These are phyloP conservation scores for Dreissena polymorpha DNA, from an alignment of 1,140 invertebrate genomes.

Conservation along the genomic window DNA sequence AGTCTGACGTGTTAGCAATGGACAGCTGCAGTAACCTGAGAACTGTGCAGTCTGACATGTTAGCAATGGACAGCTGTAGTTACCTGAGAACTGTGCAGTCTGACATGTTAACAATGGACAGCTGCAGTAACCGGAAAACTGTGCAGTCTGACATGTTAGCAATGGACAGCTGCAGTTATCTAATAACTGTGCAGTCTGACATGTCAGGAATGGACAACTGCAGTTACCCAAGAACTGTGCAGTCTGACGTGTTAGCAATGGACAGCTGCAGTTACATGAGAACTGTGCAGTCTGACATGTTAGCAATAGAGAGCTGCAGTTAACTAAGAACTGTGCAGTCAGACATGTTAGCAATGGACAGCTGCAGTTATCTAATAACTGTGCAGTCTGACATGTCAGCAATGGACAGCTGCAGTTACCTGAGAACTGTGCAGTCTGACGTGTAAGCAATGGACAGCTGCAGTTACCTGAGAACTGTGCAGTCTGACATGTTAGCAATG, in stretches of 20 bases:
- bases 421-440: slow-evolving; percentile 34
- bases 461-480: slow-evolving; percentile 49
- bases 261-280: slow-evolving; percentile 57
- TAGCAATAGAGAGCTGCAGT: slow-evolving; percentile 50
- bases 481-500: slow-evolving; percentile 29
- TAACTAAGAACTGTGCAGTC: slow-evolving; percentile 50
- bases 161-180: slow-evolving; percentile 54
- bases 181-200: slow-evolving; percentile 33
- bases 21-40: slow-evolving; percentile 58
- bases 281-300: slow-evolving; percentile 35
- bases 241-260: slow-evolving; percentile 27
- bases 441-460: slow-evolving; percentile 42
- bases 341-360: slow-evolving; percentile 38
- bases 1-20: slow-evolving; percentile 27
- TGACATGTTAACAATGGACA: slow-evolving; percentile 36
- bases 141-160: slow-evolving; percentile 38
- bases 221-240: slow-evolving; percentile 47
- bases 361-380: slow-evolving; percentile 47
- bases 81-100: slow-evolving; percentile 43
- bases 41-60: slow-evolving; percentile 35
- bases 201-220: slow-evolving; percentile 43
- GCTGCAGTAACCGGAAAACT: slow-evolving; percentile 49
- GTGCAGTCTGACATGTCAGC: slow-evolving; percentile 37
- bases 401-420: slow-evolving; percentile 55
- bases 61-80: slow-evolving; percentile 51